A percentile compares a stretch with the other conserved stretches of the same genome.
Evolutionary conservation across 2,888 invertebrate species (phyloP).

Genomic region (Copidosoma aretas): DNA sequence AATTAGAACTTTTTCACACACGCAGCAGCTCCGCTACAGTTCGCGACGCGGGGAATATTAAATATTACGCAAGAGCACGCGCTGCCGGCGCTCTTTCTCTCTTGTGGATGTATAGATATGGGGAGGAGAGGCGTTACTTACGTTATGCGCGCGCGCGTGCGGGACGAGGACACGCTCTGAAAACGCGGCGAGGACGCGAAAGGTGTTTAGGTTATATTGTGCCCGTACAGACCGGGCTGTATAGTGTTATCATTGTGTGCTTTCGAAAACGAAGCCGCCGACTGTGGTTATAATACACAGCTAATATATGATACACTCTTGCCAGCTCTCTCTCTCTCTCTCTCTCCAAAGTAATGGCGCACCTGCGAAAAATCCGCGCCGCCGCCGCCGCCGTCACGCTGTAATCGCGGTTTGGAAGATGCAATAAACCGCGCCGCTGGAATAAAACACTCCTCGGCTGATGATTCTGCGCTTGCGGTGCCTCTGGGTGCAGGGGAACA

Average conservation of each 20-base stretch:
- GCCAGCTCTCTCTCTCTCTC: too few species aligned
- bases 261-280: neutral
- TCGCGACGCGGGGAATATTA: slow-evolving; percentile 10
- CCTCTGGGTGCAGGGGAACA: too few species aligned
- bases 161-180: neutral
- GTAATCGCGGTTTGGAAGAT: too few species aligned
- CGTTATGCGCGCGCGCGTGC: too few species aligned
- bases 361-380: neutral
- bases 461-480: too few species aligned
- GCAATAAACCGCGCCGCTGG: too few species aligned
- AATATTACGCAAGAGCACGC: slow-evolving; percentile 17
- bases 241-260: too few species aligned
- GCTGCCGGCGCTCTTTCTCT: neutral
- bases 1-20: slow-evolving; percentile 25
- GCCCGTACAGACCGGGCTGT: neutral
- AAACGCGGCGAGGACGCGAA: neutral
- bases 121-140: neutral
- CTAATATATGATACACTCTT: too few species aligned
- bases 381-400: too few species aligned
- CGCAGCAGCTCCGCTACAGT: too few species aligned
- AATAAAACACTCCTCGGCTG: too few species aligned
- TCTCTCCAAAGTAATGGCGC: neutral
- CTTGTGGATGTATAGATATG: neutral
- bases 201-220: neutral
- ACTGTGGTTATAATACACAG: too few species aligned